These are phyloP conservation scores for Circaetus gallicus DNA, from an alignment of 2,113 vertebrate genomes.

Conservation along the genomic window DNA sequence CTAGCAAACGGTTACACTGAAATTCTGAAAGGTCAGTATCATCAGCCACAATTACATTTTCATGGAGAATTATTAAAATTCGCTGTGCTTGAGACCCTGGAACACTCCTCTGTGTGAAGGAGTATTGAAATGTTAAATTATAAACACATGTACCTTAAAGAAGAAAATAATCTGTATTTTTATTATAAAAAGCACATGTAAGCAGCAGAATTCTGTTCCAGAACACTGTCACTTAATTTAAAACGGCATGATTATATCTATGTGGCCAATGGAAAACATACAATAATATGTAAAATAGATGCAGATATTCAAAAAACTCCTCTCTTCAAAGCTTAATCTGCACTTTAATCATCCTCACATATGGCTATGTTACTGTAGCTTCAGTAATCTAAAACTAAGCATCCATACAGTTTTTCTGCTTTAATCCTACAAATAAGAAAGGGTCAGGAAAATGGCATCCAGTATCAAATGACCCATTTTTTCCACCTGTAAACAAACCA, in stretches of 20 bases:
- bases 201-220: background rate
- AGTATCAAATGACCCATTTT: slow-evolving; percentile 44
- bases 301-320: background rate
- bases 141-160: background rate
- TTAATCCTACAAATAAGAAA: slow-evolving; percentile 60
- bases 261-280: background rate
- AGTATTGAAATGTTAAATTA: background rate
- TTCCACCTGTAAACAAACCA: slow-evolving; percentile 19
- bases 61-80: background rate
- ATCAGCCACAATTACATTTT: background rate
- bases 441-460: background rate
- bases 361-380: slow-evolving; percentile 36
- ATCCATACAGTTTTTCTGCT: slow-evolving; percentile 23
- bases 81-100: background rate
- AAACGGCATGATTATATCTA: background rate
- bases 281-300: background rate
- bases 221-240: background rate
- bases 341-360: slow-evolving; percentile 69
- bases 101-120: background rate
- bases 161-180: background rate
- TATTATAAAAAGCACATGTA: background rate
- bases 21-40: background rate
- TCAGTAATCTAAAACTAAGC: slow-evolving; percentile 63
- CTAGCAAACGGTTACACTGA: background rate
- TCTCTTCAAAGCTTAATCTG: slow-evolving; percentile 55